Conservation (phyloP, 2,888 invertebrate genomes). For the Folsomia manolachei region DNA sequence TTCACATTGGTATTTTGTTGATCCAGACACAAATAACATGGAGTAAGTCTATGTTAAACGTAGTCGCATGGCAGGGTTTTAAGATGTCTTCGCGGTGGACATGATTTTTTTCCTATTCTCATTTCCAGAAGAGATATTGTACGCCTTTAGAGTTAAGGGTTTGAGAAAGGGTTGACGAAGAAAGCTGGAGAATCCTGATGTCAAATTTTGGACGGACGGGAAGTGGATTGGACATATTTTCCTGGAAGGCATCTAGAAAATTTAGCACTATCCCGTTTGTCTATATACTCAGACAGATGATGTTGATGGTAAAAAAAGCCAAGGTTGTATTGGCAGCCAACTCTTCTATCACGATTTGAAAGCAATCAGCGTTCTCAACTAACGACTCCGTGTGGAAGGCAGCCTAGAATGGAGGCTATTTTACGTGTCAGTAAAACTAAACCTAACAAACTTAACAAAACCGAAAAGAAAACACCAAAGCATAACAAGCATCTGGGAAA, state of each 20-base stretch:
- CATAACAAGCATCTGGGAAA: too few relatives aligned
- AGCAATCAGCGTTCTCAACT: too few relatives aligned
- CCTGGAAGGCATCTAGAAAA: background rate
- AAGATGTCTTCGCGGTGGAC: too few relatives aligned
- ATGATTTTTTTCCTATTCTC: background rate
- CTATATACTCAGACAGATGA: too few relatives aligned
- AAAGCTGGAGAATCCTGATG: background rate
- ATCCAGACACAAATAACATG: background rate
- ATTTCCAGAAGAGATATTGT: background rate
- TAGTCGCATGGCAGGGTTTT: background rate
- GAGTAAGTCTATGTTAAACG: background rate
- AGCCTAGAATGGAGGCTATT: too few relatives aligned
- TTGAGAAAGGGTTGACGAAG: background rate
- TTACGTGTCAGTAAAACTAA: too few relatives aligned
- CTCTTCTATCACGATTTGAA: too few relatives aligned
- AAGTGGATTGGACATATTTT: background rate
- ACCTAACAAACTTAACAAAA: too few relatives aligned
- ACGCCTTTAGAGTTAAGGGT: background rate
- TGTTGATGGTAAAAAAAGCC: background rate
- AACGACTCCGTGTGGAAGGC: too few relatives aligned
- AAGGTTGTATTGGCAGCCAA: background rate
- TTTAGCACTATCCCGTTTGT: too few relatives aligned
- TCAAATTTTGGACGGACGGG: background rate
- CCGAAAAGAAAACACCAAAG: too few relatives aligned
- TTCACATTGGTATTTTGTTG: background rate